Base-by-base conservation (phyloP, 2,888 invertebrate genomes). In the Drosophila quinaria region DNA sequence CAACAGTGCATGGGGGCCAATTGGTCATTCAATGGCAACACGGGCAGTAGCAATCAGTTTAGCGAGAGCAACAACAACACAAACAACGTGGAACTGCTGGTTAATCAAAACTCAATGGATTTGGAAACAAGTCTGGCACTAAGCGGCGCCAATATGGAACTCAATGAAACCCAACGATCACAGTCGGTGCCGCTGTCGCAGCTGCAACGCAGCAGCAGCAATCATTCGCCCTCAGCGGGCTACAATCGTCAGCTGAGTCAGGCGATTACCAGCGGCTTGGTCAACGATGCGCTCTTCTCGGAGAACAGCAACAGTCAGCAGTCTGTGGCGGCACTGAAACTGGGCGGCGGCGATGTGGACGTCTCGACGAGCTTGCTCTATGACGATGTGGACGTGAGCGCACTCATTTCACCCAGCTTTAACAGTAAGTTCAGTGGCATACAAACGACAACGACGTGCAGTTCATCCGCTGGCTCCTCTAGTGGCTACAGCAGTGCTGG, bases 141-240 rank as follows among this genome's bases (percentile, higher is more conserved):
- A 5, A 72, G 74, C 15, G 70, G 74, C 33, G 75, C 71, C 49
- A 81, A 82, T 10, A 70, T 84, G 15, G 88, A 81, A 37, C 74
- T 84, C 31, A 69, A 78, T 29, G 89, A 87, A 44, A 90, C 88
- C 15, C 91, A 91, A 56, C 94, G 97, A 58, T 97, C 97, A 8
- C 97, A 97, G 85, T 97, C 97, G 13, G 97, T 97, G 52, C 97
- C 97, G 0, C 92, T 96, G 19, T 91, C 91, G 0, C 91, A 91
- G 25, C 56, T 91, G 52, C 91, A 91, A 41, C 90, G 90, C 35
- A 62, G 82, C 22, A 85, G 88, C 50, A 85, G 88, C 51, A 84
- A 82, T 15, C 90, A 89, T 31, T 89, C 91, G 9, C 91, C 92
- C 31, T 79, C 90, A 6, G 89, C 92, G 29, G 85, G 86, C 33